phyloP scores from a whole-genome alignment of 1,140 invertebrate genomes.

The Cardiocondyla obscurior region DNA sequence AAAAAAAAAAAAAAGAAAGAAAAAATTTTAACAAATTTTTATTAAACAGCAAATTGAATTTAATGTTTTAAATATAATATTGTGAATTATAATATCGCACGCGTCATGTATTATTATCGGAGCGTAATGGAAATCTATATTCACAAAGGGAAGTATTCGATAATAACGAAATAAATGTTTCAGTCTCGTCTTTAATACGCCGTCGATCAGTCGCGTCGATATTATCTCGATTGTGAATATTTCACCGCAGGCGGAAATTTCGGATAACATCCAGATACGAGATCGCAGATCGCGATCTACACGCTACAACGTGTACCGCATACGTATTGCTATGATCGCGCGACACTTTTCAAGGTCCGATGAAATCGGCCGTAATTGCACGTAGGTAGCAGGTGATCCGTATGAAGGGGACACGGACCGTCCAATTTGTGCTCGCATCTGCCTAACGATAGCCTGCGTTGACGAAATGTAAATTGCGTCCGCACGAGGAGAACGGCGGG shows the following conservation, averaged over 20 bases:
- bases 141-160: background rate
- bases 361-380: constrained; percentile 78
- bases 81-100: background rate
- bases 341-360: constrained; percentile 77
- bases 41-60: background rate
- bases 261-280: constrained; percentile 18
- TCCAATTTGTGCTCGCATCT: constrained; percentile 79
- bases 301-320: constrained; percentile 22
- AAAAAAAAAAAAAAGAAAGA: no score
- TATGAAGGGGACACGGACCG: constrained; percentile 68
- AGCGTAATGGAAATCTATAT: background rate
- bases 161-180: background rate
- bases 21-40: no score
- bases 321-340: constrained; percentile 67
- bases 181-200: background rate
- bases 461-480: constrained; percentile 78
- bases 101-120: background rate
- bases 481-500: constrained; percentile 52
- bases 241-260: constrained; percentile 37
- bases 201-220: constrained; percentile 4
- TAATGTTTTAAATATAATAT: background rate
- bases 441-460: constrained; percentile 78
- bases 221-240: constrained; percentile 19
- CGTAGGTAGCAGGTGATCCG: constrained; percentile 75
- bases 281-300: constrained; percentile 57